These are phyloP conservation scores for Dryadula phaetusa DNA, from an alignment of 2,888 invertebrate species.

Conservation along the genomic window DNA sequence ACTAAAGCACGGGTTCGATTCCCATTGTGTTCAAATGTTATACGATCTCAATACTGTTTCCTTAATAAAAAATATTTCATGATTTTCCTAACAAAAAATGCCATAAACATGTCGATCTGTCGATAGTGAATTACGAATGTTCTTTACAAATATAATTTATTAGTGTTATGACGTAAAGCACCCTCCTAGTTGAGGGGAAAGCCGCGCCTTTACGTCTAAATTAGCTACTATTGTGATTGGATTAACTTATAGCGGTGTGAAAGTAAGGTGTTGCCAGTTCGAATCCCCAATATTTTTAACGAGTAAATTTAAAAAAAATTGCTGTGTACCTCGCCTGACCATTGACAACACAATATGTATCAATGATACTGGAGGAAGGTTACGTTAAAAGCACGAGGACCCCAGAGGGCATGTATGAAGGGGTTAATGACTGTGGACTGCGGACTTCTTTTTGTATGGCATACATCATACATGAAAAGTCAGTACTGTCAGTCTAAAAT, in stretches of 20 bases:
- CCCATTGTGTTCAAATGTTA: too few relatives aligned
- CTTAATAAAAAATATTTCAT: slow-evolving; percentile 3
- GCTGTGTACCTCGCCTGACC: too few relatives aligned
- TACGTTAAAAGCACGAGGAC: too few relatives aligned
- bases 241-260: background rate
- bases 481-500: too few relatives aligned
- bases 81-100: background rate
- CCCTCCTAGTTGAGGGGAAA: slow-evolving; percentile 12
- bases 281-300: background rate
- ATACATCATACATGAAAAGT: too few relatives aligned
- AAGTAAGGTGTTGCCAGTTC: slow-evolving; percentile 10
- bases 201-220: slow-evolving; percentile 26
- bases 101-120: slow-evolving; percentile 8
- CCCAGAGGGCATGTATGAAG: too few relatives aligned
- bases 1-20: background rate
- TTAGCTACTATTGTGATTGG: slow-evolving; percentile 25
- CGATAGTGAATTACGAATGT: slow-evolving; percentile 14
- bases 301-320: too few relatives aligned
- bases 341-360: too few relatives aligned
- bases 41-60: too few relatives aligned
- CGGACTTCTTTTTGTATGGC: too few relatives aligned
- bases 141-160: slow-evolving; percentile 29
- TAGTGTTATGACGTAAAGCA: slow-evolving; percentile 18
- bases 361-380: too few relatives aligned
- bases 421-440: too few relatives aligned